Conservation (phyloP, 1,140 invertebrate genomes). For the Drosophila setifemur region DNA sequence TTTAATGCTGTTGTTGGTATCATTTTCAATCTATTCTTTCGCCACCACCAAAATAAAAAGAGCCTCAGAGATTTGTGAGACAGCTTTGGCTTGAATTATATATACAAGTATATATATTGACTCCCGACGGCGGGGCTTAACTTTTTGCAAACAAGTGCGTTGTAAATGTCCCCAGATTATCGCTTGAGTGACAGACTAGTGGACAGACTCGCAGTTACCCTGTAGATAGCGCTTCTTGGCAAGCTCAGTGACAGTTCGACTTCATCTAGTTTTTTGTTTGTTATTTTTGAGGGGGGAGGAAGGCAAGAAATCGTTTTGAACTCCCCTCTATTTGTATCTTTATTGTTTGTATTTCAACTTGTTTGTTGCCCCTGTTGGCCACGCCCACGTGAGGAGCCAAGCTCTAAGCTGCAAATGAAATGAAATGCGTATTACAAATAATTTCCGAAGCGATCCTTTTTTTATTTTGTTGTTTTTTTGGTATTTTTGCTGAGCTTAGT, state of each 20-base stretch:
- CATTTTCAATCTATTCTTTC: too few species aligned
- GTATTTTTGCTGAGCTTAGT: too few species aligned
- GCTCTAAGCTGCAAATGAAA: constrained; percentile 31
- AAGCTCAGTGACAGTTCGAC: not conserved
- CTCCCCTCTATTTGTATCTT: too few species aligned
- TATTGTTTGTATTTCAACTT: constrained; percentile 6
- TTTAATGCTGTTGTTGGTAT: too few species aligned
- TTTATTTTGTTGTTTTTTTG: too few species aligned
- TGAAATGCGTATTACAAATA: constrained; percentile 34
- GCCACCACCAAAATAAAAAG: constrained; percentile 21
- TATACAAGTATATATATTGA: too few species aligned
- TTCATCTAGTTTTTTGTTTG: not conserved
- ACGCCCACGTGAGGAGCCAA: constrained; percentile 41
- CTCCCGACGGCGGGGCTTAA: not conserved
- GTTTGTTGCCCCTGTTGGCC: constrained; percentile 7
- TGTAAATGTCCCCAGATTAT: constrained; percentile 2
- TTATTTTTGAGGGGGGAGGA: too few species aligned
- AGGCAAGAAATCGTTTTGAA: too few species aligned
- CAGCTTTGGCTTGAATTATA: not conserved
- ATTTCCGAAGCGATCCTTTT: constrained; percentile 15
- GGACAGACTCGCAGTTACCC: constrained; percentile 10
- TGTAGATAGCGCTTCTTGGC: not conserved
- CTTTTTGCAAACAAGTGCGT: not conserved
- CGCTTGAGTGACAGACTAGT: not conserved
- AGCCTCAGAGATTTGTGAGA: not conserved